Base-by-base conservation (phyloP, 1,140 invertebrate genomes). In the Anagrus nilaparvatae region DNA sequence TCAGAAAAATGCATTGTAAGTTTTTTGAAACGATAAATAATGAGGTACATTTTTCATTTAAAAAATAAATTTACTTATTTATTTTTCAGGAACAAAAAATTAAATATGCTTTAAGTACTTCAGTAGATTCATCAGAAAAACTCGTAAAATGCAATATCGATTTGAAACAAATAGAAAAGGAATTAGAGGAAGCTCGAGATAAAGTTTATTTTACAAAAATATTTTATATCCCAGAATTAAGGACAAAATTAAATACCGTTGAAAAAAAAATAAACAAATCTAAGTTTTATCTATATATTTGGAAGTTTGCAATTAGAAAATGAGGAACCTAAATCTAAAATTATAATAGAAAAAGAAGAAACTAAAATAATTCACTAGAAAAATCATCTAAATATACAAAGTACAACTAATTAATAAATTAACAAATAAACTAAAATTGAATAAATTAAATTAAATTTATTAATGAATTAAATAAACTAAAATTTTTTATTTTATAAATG, bases 71-170 rank as follows among this genome's bases (percentile, higher is more conserved):
- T n/a, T n/a, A n/a, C n/a, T n/a, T n/a, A n/a, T n/a, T n/a, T n/a
- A 43, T 39, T 44, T 55, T 54, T n/a, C 37, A 70, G 69, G 68
- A 71, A 51, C 18, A 50, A 7, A 58, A 71, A 47, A 60, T 69
- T 18, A 53, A 59, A 8, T 55, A 54, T 38, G 46, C 65, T 16
- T 56, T 70, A 31, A 68, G 53, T 32, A 58, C 52, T 14, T 67
- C 67, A 0, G 49, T 54, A 1, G 58, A 70, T 48, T 70, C 70
- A 0, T 71, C 69, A 3, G 55, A 63, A 13, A 64, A 70, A 33
- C 54, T 79, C 31, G 59, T 68, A 46, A 71, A 56, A 46, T 63
- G 71, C 48, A 66, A 72, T 32, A 58, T 61, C 34, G 68, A 75
- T 32, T 61, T 72, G 28, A 59, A 69, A 42, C 61, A 59, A 24